Conservation (phyloP, 2,888 invertebrate species). For the Leuctra nigra region DNA sequence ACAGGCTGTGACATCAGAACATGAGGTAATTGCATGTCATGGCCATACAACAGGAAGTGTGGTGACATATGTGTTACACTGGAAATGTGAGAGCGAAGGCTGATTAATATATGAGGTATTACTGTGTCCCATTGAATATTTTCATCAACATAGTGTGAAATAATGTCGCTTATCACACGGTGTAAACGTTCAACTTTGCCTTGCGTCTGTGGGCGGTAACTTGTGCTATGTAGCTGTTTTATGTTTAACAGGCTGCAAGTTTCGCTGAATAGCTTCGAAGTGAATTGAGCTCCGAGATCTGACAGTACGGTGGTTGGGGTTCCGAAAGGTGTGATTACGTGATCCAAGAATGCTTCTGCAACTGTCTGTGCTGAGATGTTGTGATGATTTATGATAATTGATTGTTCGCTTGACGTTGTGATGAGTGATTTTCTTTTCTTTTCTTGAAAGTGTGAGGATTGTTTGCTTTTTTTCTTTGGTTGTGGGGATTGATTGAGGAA, state of each 20-base stretch:
- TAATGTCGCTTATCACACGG: neutral
- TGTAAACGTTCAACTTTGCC: slow-evolving; percentile 26
- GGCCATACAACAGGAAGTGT: neutral
- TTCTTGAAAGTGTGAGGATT: too few species aligned
- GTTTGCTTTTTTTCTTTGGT: too few species aligned
- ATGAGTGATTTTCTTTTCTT: too few species aligned
- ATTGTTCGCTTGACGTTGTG: too few species aligned
- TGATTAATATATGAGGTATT: neutral
- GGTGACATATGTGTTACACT: neutral
- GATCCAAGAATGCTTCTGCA: slow-evolving; percentile 19
- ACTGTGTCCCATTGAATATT: neutral
- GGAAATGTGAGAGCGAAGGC: neutral
- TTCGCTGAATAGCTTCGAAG: slow-evolving; percentile 4
- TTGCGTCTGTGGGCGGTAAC: slow-evolving; percentile 29
- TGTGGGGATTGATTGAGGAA: too few species aligned
- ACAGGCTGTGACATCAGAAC: neutral
- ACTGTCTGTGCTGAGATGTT: slow-evolving; percentile 22
- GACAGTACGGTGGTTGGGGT: slow-evolving; percentile 20
- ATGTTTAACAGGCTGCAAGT: slow-evolving; percentile 21
- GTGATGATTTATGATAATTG: slow-evolving; percentile 26
- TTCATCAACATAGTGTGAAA: neutral
- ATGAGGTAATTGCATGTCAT: neutral
- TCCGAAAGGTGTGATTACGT: slow-evolving; percentile 27
- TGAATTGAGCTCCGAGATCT: slow-evolving; percentile 28
- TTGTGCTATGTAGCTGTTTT: slow-evolving; percentile 25